phyloP scores from a whole-genome alignment of 2,888 invertebrate species.

The Heliconius sara region DNA sequence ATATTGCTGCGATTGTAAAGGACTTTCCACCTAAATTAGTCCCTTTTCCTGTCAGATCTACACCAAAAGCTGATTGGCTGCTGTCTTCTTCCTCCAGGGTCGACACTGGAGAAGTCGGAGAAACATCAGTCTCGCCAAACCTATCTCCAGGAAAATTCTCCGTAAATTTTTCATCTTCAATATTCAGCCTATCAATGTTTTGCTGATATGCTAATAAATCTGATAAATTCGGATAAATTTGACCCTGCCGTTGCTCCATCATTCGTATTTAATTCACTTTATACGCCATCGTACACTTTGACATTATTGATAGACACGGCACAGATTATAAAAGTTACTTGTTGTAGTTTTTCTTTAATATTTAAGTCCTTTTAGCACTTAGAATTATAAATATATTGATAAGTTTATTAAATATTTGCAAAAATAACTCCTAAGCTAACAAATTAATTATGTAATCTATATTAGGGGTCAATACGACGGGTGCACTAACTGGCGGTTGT shows the following conservation, averaged over 20 bases:
- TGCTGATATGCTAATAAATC: constrained; percentile 73
- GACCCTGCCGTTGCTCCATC: constrained; percentile 71
- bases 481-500: constrained; percentile 58
- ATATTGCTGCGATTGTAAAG: constrained; percentile 94
- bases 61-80: constrained; percentile 72
- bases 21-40: constrained; percentile 86
- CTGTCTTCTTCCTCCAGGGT: constrained; percentile 73
- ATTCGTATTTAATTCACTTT: constrained; percentile 57
- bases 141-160: constrained; percentile 59
- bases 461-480: constrained; percentile 54
- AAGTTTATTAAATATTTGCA: background rate
- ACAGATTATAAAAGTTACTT: constrained; percentile 31
- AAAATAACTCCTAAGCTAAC: constrained; percentile 4
- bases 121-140: constrained; percentile 61
- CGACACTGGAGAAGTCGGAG: constrained; percentile 68
- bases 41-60: constrained; percentile 75
- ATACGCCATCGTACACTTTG: constrained; percentile 49
- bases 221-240: constrained; percentile 71
- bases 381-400: background rate
- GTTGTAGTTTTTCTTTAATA: background rate
- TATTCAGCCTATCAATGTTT: constrained; percentile 62
- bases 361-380: background rate
- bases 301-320: constrained; percentile 41
- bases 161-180: constrained; percentile 64
- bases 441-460: constrained; percentile 30